Percentiles rank a stretch among this genome's conserved stretches.
Conservation (phyloP, 2,113 vertebrate species). For the Pungitius pungitius region DNA sequence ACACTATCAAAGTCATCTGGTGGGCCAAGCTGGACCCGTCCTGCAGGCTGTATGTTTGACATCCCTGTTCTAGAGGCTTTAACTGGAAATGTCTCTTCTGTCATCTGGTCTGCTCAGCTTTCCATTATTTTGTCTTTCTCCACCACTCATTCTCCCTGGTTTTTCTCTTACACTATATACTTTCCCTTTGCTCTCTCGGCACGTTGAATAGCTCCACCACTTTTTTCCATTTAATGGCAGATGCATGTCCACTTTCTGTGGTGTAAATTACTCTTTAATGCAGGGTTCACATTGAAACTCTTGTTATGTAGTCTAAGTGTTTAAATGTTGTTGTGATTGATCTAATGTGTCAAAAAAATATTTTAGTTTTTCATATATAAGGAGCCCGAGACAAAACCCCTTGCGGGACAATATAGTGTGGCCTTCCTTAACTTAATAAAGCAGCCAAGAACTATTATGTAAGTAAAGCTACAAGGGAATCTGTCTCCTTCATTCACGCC, state of each 20-base stretch:
- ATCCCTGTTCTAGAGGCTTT: neutral
- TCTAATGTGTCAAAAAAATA: too few relatives aligned
- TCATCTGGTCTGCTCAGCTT: conserved; percentile 11
- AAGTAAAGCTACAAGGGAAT: too few relatives aligned
- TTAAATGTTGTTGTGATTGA: neutral
- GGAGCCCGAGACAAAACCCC: too few relatives aligned
- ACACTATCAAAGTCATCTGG: too few relatives aligned
- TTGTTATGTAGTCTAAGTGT: neutral
- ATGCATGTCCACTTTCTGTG: neutral
- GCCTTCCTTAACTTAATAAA: too few relatives aligned
- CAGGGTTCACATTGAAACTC: neutral
- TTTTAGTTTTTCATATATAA: too few relatives aligned
- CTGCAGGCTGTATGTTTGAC: too few relatives aligned
- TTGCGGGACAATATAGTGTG: too few relatives aligned
- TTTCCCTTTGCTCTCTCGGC: conserved; percentile 29
- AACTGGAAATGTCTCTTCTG: neutral
- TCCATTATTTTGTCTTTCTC: neutral
- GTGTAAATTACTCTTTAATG: neutral
- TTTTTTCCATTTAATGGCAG: neutral
- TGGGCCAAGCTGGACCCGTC: too few relatives aligned
- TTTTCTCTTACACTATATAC: neutral
- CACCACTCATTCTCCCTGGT: conserved; percentile 3
- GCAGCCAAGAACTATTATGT: too few relatives aligned
- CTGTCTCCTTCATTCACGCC: too few relatives aligned
- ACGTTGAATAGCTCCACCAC: conserved; percentile 1